Evolutionary conservation across 30 jellyfish, hydroid and myxozoan species (phyloP), one percentile per base, ranked within the genome.

Genomic region (Aurelia sp.): DNA sequence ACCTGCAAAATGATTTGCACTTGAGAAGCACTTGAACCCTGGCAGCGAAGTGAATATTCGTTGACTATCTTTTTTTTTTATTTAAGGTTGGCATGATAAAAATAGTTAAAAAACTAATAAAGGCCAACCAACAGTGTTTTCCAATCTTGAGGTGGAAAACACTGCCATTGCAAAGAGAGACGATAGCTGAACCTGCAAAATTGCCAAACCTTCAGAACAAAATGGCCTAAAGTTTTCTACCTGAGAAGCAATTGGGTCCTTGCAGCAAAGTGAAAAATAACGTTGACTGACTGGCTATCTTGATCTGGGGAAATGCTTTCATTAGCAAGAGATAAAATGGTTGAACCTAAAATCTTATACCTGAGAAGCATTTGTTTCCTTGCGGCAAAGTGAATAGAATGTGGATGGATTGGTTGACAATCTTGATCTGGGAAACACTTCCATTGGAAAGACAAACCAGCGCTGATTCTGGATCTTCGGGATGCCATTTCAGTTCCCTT

Each of bases 371-470:
- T 15, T 76, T 74, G 11, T 2, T 47, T 7, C 78, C 85, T 21
- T 53, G 53, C 13, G 82, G 68, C 79, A 85, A 57, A 16, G 95
- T 7, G 37, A 90, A 79, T 11, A 71, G 37, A 12, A 72, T 63
- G 12, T 27, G 58, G 13, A 76, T 71, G 3, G 63, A n/a, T 8
- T 64, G 84, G 35, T 79, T 60, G 35, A 64, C 63, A 0, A 92
- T 69, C 72, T 92, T 90, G 11, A 92, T 37, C 78, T 81, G 53
- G 50, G 87, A 81, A 8, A 86, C 87, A 9, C 21, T 61, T 74
- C 98, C 98, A 82, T 92, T 87, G 44, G 98, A 86, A 18, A 92
- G 62, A 20, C 91, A 73, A 19, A 92, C 73, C 8, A 89, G 77
- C 11, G 90, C 85, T 20, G 82, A 21, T 1, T 79, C 86, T 4